phyloP scores from a whole-genome alignment of 2,888 invertebrate genomes.

The Lamproptera curius region DNA sequence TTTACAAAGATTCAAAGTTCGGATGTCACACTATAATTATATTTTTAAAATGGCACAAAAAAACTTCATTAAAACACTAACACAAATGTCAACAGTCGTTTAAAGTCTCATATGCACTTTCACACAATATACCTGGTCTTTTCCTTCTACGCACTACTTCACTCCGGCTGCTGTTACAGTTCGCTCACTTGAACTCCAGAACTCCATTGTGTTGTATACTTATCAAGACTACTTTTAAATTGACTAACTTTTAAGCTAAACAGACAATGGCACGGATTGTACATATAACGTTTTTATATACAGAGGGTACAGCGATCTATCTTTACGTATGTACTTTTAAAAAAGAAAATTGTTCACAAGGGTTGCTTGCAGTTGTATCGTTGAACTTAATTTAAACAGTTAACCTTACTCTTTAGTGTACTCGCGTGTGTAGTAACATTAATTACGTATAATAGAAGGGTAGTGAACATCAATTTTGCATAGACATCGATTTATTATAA shows the following conservation, averaged over 20 bases:
- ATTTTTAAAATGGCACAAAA: slow-evolving; percentile 78
- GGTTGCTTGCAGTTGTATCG: slow-evolving; percentile 49
- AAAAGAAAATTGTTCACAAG: slow-evolving; percentile 60
- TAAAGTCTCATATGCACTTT: slow-evolving; percentile 56
- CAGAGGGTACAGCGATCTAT: slow-evolving; percentile 63
- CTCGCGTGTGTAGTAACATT: slow-evolving; percentile 62
- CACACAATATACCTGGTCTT: slow-evolving; percentile 42
- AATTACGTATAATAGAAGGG: slow-evolving; percentile 67
- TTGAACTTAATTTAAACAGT: slow-evolving; percentile 67
- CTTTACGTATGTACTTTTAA: slow-evolving; percentile 38
- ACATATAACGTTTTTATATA: slow-evolving; percentile 70
- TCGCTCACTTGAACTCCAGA: slow-evolving; percentile 36
- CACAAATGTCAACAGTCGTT: slow-evolving; percentile 73
- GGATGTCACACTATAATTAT: slow-evolving; percentile 75
- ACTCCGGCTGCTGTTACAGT: slow-evolving; percentile 35
- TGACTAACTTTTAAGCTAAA: slow-evolving; percentile 72
- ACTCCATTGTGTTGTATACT: slow-evolving; percentile 25
- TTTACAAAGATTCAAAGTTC: slow-evolving; percentile 75
- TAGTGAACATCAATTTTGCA: slow-evolving; percentile 51
- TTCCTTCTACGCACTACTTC: slow-evolving; percentile 40
- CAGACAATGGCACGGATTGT: slow-evolving; percentile 78
- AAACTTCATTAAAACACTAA: slow-evolving; percentile 76
- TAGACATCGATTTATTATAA: slow-evolving; percentile 30
- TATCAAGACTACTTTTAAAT: slow-evolving; percentile 54
- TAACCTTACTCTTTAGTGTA: slow-evolving; percentile 59